phyloP scores from a whole-genome alignment of 2,113 vertebrate species.

The Lophius piscatorius region DNA sequence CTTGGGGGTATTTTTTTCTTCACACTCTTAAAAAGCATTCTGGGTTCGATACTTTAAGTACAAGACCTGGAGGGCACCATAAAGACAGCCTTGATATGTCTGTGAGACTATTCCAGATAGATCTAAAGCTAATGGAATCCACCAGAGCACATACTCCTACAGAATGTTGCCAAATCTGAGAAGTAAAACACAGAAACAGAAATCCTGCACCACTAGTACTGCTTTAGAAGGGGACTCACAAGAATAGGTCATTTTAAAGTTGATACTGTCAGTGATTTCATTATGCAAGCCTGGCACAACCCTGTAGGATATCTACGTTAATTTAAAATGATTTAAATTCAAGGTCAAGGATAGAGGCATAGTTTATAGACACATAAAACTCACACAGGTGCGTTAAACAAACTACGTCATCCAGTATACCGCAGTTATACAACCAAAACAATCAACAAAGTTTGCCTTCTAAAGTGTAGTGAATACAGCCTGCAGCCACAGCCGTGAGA shows the following conservation, averaged over 20 bases:
- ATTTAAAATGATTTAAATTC: slow-evolving; percentile 21
- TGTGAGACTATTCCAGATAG: slow-evolving; percentile 46
- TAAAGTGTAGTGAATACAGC: slow-evolving; percentile 20
- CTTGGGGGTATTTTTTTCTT: slow-evolving; percentile 45
- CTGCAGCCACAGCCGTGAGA: slow-evolving; percentile 3
- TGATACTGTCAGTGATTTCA: background rate
- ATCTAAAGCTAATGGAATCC: slow-evolving; percentile 37
- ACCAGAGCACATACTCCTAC: slow-evolving; percentile 16
- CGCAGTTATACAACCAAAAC: slow-evolving; percentile 12
- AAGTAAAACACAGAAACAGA: slow-evolving; percentile 24
- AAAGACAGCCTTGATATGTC: slow-evolving; percentile 57
- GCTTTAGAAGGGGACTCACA: background rate
- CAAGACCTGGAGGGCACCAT: slow-evolving; percentile 58
- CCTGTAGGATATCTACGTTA: background rate
- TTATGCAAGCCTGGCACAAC: background rate
- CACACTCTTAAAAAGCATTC: slow-evolving; percentile 64
- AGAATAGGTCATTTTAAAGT: background rate
- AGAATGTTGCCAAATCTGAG: slow-evolving; percentile 41
- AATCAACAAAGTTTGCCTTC: slow-evolving; percentile 9
- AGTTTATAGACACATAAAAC: slow-evolving; percentile 5
- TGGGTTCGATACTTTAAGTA: slow-evolving; percentile 61
- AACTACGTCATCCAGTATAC: background rate
- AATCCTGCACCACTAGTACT: background rate
- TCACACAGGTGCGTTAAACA: slow-evolving; percentile 16
- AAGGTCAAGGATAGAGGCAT: slow-evolving; percentile 5